Percentiles rank a stretch among this genome's conserved stretches.
Evolutionary conservation across 2,888 invertebrate species (phyloP).

Genomic region (Rhamphomyia laevipes): DNA sequence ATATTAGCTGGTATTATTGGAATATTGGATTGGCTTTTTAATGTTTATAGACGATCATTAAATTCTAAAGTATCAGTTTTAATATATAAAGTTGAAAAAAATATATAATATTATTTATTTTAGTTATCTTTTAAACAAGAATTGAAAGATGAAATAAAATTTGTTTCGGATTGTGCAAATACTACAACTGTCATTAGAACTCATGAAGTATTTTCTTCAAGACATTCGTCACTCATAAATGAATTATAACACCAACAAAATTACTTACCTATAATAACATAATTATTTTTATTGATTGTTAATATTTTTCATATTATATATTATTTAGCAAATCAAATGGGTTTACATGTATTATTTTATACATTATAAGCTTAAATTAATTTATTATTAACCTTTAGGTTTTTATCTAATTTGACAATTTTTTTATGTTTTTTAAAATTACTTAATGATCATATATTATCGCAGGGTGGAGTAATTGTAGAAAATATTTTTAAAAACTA

Average conservation of each 20-base stretch:
- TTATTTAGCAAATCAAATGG: no score
- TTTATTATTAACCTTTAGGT: no score
- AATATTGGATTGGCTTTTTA: constrained; percentile 28
- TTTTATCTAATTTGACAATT: no score
- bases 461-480: no score
- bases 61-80: neutral
- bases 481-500: no score
- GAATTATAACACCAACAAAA: neutral
- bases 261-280: no score
- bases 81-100: neutral
- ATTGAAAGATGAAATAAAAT: constrained; percentile 56
- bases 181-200: constrained; percentile 52
- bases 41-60: constrained; percentile 7
- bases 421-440: no score
- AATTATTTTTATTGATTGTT: no score
- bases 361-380: no score
- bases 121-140: constrained; percentile 58
- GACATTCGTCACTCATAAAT: neutral
- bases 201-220: neutral
- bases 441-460: no score
- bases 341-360: no score
- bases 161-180: constrained; percentile 57
- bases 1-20: constrained; percentile 31
- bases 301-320: no score
- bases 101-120: constrained; percentile 14